Percentiles rank a stretch among this genome's conserved stretches.
Evolutionary conservation across 2,113 vertebrate species (phyloP).

Genomic region (Callipepla squamata): DNA sequence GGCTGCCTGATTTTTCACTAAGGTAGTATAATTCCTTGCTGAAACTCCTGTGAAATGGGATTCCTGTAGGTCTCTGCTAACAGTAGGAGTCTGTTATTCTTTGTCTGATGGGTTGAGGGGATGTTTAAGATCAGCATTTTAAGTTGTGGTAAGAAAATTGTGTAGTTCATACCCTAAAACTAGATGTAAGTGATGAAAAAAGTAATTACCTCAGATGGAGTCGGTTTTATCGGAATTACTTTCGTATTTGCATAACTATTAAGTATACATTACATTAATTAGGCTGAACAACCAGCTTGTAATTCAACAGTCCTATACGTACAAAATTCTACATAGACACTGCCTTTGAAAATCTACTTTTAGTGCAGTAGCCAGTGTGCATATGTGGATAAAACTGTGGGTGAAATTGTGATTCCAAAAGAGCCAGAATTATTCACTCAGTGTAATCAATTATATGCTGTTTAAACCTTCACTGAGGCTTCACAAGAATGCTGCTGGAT

Average conservation of each 20-base stretch:
- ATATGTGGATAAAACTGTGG: background rate
- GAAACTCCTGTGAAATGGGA: background rate
- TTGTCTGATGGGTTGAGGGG: background rate
- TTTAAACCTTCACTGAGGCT: background rate
- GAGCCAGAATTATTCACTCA: background rate
- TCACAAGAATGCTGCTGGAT: background rate
- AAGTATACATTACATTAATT: conserved; percentile 19
- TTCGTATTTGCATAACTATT: conserved; percentile 11
- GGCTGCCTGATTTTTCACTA: background rate
- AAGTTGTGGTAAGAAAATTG: background rate
- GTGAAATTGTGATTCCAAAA: conserved; percentile 10
- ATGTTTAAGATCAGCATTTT: background rate
- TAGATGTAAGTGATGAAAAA: background rate
- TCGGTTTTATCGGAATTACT: conserved; percentile 40
- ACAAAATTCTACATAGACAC: background rate
- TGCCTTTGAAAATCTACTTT: background rate
- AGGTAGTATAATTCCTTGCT: background rate
- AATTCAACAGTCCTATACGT: background rate
- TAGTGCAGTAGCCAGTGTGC: background rate
- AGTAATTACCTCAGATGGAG: background rate
- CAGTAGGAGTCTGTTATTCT: background rate
- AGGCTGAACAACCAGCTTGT: background rate
- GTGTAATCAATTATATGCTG: background rate
- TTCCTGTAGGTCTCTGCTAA: background rate
- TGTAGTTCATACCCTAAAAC: conserved; percentile 20